Evolutionary conservation across 2,113 vertebrate species (phyloP).

Genomic region (Hyla sarda): DNA sequence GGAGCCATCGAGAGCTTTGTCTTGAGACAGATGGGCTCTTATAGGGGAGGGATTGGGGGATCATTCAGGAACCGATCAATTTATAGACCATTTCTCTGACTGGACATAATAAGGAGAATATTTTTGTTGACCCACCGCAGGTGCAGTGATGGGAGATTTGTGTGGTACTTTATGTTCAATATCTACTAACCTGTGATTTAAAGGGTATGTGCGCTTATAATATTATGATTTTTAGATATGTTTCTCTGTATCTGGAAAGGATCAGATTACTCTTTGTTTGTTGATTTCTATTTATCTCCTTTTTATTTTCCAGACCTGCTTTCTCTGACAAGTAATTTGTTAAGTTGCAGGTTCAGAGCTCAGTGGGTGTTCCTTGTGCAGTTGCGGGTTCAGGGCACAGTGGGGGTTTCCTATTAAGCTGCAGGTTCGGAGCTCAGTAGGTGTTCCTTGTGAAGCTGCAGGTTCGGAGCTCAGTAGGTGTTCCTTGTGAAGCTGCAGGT

Average conservation of each 20-base stretch:
- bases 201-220: not conserved
- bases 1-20: not conserved
- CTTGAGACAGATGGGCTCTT: conserved; percentile 9
- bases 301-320: not conserved
- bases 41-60: not conserved
- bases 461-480: no score
- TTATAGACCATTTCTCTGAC: not conserved
- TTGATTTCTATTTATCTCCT: not conserved
- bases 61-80: not conserved
- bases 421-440: not conserved
- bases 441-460: no score
- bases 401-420: not conserved
- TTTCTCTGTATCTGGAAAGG: not conserved
- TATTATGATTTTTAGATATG: not conserved
- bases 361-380: not conserved
- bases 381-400: not conserved
- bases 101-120: no score
- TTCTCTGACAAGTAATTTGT: not conserved
- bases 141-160: not conserved
- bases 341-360: no score
- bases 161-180: not conserved
- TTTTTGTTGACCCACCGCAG: not conserved
- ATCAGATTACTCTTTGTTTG: not conserved
- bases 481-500: no score
- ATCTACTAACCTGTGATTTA: not conserved